Percentiles rank a stretch among this genome's conserved stretches.
Evolutionary conservation across 2,797 vertebrate genomes (phyloP).

Genomic region (Buphagus erythrorhynchus): DNA sequence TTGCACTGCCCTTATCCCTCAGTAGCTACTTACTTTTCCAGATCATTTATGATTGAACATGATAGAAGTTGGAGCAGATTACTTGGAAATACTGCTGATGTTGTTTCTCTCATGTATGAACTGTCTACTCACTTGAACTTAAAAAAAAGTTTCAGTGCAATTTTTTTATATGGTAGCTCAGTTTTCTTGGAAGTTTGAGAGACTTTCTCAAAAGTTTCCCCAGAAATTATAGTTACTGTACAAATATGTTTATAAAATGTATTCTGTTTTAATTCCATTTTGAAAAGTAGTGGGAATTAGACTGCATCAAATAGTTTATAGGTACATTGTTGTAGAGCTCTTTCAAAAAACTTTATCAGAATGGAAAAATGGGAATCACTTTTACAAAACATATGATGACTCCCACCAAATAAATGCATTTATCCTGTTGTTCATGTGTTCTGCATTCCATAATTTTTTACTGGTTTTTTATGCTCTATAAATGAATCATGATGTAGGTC

Average conservation of each 20-base stretch:
- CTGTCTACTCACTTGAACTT: background rate
- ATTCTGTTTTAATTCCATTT: background rate
- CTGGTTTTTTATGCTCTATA: background rate
- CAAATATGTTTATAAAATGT: background rate
- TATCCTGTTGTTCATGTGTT: background rate
- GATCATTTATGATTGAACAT: background rate
- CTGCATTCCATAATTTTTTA: background rate
- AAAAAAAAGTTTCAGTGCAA: background rate
- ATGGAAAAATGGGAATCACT: background rate
- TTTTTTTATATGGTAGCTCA: background rate
- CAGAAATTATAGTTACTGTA: background rate
- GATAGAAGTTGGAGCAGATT: background rate
- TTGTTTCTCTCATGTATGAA: background rate
- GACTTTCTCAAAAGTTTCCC: background rate
- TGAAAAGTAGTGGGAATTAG: background rate
- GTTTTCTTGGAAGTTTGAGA: background rate
- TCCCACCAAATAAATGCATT: background rate
- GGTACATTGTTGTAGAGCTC: background rate
- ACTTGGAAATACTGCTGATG: background rate
- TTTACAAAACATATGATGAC: background rate
- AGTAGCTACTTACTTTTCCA: background rate
- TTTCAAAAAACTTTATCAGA: background rate
- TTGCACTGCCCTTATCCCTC: background rate
- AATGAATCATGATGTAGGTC: background rate
- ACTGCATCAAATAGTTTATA: background rate